A percentile compares a stretch with the other conserved stretches of the same genome.
Conservation (phyloP, 64 coral and sea anemone genomes). For the Pachyseris speciosa region DNA sequence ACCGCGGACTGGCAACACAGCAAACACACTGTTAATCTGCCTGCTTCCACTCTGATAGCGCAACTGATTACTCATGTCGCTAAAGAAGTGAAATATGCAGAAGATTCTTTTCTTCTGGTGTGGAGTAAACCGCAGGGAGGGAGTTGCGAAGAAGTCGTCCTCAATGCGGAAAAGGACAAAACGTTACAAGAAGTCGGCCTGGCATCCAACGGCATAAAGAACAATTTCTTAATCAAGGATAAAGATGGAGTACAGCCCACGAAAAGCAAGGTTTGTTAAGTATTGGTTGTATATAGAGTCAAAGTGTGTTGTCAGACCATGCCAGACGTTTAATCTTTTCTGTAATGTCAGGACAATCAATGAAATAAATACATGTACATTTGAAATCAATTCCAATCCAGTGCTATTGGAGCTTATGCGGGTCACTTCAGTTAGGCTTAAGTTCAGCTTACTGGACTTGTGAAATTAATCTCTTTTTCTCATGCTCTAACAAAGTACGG, state of each 20-base stretch:
- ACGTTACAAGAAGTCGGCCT: slow-evolving; percentile 56
- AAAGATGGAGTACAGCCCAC: slow-evolving; percentile 55
- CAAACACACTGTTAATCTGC: slow-evolving; percentile 59
- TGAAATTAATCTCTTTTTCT: too few relatives aligned
- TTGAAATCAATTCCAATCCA: too few relatives aligned
- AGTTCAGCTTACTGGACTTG: too few relatives aligned
- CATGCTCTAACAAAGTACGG: too few relatives aligned
- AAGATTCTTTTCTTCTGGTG: slow-evolving; percentile 62
- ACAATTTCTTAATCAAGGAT: slow-evolving; percentile 58
- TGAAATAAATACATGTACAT: too few relatives aligned
- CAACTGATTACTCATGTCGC: slow-evolving; percentile 43
- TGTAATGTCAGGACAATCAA: too few relatives aligned
- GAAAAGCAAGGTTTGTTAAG: slow-evolving; percentile 56
- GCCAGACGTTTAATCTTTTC: not conserved
- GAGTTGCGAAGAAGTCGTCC: slow-evolving; percentile 21
- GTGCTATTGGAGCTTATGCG: too few relatives aligned
- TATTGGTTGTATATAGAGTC: not conserved
- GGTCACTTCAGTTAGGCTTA: too few relatives aligned
- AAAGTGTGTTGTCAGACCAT: not conserved
- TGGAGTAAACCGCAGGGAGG: slow-evolving; percentile 29
- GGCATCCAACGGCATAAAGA: slow-evolving; percentile 6
- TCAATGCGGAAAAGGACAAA: slow-evolving; percentile 44
- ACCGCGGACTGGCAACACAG: slow-evolving; percentile 26
- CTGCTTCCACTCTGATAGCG: slow-evolving; percentile 47
- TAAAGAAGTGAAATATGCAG: slow-evolving; percentile 49